These are phyloP conservation scores for Danio aesculapii DNA, from an alignment of 2,797 vertebrate genomes.

Conservation along the genomic window DNA sequence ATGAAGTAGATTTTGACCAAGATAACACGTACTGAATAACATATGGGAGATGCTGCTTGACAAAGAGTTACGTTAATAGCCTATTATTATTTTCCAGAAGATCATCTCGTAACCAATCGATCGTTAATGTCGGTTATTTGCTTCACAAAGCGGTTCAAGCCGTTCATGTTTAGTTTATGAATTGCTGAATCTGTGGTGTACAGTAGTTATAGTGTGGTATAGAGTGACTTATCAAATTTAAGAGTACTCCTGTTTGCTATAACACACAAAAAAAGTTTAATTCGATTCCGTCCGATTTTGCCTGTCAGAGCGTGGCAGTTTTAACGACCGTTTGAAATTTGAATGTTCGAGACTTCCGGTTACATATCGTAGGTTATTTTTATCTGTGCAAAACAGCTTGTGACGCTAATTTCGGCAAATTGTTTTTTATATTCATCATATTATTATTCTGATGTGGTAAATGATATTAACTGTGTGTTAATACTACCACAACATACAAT, in stretches of 20 bases:
- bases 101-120: background rate
- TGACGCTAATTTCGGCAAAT: no score
- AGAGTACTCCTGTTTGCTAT: background rate
- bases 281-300: background rate
- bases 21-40: background rate
- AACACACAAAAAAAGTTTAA: background rate
- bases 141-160: background rate
- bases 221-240: background rate
- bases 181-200: background rate
- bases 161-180: background rate
- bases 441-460: no score
- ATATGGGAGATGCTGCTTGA: no score
- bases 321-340: no score
- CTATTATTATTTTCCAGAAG: background rate
- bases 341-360: no score
- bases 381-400: no score
- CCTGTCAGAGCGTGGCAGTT: background rate
- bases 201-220: no score
- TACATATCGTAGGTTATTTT: no score
- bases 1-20: background rate
- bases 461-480: no score
- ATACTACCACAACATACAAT: no score
- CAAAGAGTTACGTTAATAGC: background rate
- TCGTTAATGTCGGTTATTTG: no score
- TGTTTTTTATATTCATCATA: no score